Conservation (phyloP, 2,888 invertebrate species). For the Sphecodes monilicornis region DNA sequence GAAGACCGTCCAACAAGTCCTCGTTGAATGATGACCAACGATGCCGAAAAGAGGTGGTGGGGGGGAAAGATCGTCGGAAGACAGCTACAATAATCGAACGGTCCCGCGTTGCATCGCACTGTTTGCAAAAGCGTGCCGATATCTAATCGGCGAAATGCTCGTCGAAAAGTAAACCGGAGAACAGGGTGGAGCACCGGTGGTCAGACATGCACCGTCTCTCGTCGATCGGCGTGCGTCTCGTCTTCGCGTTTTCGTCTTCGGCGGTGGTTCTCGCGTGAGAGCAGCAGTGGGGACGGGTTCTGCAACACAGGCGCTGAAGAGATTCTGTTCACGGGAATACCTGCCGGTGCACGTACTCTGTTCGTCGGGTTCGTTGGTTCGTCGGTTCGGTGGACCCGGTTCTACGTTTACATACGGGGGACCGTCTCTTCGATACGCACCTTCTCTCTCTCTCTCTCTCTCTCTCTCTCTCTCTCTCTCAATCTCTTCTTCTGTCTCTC, state of each 20-base stretch:
- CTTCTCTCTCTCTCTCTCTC: not conserved
- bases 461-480: not conserved
- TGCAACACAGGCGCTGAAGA: conserved; percentile 27
- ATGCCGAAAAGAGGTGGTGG: not conserved
- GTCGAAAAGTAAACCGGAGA: conserved; percentile 75
- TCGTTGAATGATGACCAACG: not conserved
- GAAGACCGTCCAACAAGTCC: not conserved
- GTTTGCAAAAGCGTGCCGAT: conserved; percentile 72
- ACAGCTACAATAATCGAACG: conserved; percentile 67
- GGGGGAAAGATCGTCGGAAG: too few relatives aligned
- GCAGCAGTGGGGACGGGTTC: conserved; percentile 57
- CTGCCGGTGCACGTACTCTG: conserved; percentile 50
- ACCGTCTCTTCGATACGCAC: not conserved
- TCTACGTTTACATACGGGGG: conserved; percentile 31
- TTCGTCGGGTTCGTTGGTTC: conserved; percentile 19
- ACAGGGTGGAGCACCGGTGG: conserved; percentile 70
- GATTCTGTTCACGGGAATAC: conserved; percentile 62
- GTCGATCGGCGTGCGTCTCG: conserved; percentile 15
- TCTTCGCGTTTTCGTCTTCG: conserved; percentile 39
- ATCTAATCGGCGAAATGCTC: conserved; percentile 79
- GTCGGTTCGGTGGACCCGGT: conserved; percentile 44
- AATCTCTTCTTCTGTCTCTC: not conserved
- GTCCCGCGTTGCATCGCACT: conserved; percentile 54
- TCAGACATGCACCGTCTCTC: conserved; percentile 48
- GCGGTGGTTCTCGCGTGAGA: conserved; percentile 30